Evolutionary conservation across 1,140 invertebrate species (phyloP).

Genomic region (Steinernema khuongi): DNA sequence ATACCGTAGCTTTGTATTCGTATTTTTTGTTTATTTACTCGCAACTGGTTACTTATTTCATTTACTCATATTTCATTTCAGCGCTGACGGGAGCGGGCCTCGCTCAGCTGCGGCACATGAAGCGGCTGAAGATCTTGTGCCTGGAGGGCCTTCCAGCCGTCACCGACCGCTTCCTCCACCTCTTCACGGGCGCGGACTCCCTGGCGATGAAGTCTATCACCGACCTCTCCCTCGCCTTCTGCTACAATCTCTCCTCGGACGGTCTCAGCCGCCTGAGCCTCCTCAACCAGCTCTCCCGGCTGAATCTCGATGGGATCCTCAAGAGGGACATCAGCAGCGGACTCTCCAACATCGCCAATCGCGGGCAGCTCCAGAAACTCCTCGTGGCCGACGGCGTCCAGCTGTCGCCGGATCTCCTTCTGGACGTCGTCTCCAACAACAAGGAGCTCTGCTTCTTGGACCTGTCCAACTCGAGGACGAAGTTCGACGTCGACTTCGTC

Average conservation of each 20-base stretch:
- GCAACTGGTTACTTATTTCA: too few relatives aligned
- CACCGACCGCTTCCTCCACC: neutral
- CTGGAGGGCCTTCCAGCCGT: neutral
- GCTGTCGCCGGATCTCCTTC: neutral
- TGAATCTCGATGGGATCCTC: neutral
- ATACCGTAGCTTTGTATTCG: too few relatives aligned
- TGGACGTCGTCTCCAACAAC: neutral
- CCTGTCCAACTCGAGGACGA: neutral
- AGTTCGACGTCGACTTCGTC: neutral
- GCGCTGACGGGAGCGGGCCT: neutral
- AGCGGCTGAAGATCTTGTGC: neutral
- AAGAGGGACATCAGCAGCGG: neutral
- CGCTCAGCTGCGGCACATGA: neutral
- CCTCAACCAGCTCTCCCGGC: neutral
- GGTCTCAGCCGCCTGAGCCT: neutral
- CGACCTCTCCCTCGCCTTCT: neutral
- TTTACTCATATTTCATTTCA: too few relatives aligned
- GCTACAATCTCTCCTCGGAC: neutral
- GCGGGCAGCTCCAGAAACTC: neutral
- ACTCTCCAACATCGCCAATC: neutral
- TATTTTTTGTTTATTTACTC: too few relatives aligned
- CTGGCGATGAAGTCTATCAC: neutral
- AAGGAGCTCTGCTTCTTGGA: neutral
- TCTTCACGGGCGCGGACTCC: neutral
- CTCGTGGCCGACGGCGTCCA: neutral